Base-by-base conservation (phyloP, 2,888 invertebrate genomes). In the Myopa tessellatipennis region DNA sequence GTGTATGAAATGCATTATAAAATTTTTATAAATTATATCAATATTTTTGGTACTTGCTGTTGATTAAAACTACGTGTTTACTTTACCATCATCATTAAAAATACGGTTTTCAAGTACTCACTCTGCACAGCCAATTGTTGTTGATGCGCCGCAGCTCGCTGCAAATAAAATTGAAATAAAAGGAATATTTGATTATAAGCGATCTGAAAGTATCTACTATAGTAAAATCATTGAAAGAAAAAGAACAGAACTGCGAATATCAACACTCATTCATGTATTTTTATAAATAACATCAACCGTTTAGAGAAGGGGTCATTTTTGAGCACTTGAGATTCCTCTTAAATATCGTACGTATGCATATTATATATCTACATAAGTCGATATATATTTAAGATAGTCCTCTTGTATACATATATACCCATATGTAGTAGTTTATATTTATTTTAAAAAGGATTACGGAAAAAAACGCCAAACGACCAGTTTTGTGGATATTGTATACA, bases 61-160 rank as follows among this genome's bases (percentile, higher is more conserved):
- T 77, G 50, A 72, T 70, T 69, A 58, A 40, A 71, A 55, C 50
- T 55, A 61, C 50, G 16, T 52, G 12, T 10, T 61, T 61, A 72
- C 38, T 60, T 16, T 5, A 16, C 14, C 6, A 58, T 58, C 26
- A 58, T 5, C 34, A 61, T 4, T 68, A 72, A 68, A 77, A 52
- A 74, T 26, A 77, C 12, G 26, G 26, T 12, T 14, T 67, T 0
- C 14, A 71, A 36, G 55, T 86, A 89, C 89, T 89, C 79, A 89
- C 89, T 90, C 87, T 89, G 89, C 82, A 92, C 90, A 78, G 92
- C 91, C 85, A 91, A 88, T 83, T 92, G 91, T 83, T 93, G 92
- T 83, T 93, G 93, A 87, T 93, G 93, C 81, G 92, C 91, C 82
- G 92, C 91, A 86, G 92, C 92, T 89, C 92, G 93, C 94, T 94